Evolutionary conservation across 2,113 vertebrate species (phyloP), one percentile per base, ranked within the genome.

Genomic region (Callipepla squamata): DNA sequence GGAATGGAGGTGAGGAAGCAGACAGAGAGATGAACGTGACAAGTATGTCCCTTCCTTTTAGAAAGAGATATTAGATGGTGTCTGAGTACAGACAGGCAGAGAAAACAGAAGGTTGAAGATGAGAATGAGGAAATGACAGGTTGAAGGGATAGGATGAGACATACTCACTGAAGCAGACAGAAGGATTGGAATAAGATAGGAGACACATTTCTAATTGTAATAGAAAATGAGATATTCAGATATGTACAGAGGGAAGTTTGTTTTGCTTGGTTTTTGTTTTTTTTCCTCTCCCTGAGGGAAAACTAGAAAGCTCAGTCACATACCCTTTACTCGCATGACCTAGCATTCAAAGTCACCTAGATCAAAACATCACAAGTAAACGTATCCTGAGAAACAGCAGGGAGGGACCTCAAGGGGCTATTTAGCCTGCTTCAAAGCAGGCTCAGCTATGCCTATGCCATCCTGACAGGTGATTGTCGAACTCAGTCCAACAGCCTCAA

Each of bases 341-440:
- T 48, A 38, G 45, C 78, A 79, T 85, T 87, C 74, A 81, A 84
- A 92, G 85, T 51, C 79, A 87, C 55, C 61, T 17, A 89, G 26
- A 90, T 85, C 72, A 91, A 83, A 48, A 76, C 11, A 87, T 40
- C 50, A 80, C 59, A 91, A 85, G 48, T 19, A 80, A 95, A 76
- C 3, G 11, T 30, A 78, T n/a, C 51, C 68, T 40, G 23, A 70
- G 85, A 85, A 89, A 73, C 67, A 63, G 85, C 63, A 93, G 38
- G 50, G 42, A 93, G 30, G 51, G n/a, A 86, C 45, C 75, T 74
- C 50, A 19, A 62, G n/a, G 75, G 19, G 38, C 32, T 77, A 69
- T 63, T 73, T 15, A 66, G 67, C 45, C 53, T 74, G 50, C 80
- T 91, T 92, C 87, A 81, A 95, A 91, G 81, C 63, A 79, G n/a